Conservation (phyloP, 1,140 invertebrate genomes). For the Euborellia annulipes region DNA sequence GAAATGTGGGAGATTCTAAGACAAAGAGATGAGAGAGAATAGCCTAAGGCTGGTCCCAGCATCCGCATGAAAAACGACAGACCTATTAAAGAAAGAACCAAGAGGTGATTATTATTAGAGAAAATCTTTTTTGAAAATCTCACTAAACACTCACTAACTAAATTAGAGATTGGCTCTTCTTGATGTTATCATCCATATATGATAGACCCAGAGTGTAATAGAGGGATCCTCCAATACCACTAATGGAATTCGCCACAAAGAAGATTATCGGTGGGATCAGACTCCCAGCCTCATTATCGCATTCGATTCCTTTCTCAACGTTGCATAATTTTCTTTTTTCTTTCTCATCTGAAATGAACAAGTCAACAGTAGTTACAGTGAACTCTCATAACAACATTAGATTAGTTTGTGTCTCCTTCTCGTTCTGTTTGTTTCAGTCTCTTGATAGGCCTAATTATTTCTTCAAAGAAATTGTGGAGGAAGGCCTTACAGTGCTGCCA, state of each 20-base stretch:
- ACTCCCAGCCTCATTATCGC: constrained; percentile 20
- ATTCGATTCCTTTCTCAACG: constrained; percentile 16
- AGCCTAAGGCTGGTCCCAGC: constrained; percentile 54
- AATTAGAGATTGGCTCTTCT: constrained; percentile 33
- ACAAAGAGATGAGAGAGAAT: constrained; percentile 47
- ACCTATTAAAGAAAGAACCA: constrained; percentile 25
- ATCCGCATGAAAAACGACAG: constrained; percentile 52
- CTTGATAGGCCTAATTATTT: too few species aligned
- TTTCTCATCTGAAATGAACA: constrained; percentile 9
- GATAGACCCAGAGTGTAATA: constrained; percentile 46
- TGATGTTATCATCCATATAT: constrained; percentile 50
- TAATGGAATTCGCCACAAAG: constrained; percentile 37
- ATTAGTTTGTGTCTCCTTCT: too few species aligned
- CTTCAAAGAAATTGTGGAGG: too few species aligned
- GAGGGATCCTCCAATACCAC: constrained; percentile 38
- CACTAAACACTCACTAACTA: background rate
- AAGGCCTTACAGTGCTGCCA: too few species aligned
- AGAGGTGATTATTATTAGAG: background rate
- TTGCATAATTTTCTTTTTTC: constrained; percentile 15
- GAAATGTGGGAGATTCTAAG: constrained; percentile 53
- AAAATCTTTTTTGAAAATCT: background rate
- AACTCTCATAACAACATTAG: too few species aligned
- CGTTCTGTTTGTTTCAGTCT: too few species aligned
- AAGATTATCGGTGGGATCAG: constrained; percentile 33
- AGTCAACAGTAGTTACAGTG: too few species aligned